A percentile compares a stretch with the other conserved stretches of the same genome.
phyloP scores from a whole-genome alignment of 2,888 invertebrate genomes.

The Anaspis maculata region DNA sequence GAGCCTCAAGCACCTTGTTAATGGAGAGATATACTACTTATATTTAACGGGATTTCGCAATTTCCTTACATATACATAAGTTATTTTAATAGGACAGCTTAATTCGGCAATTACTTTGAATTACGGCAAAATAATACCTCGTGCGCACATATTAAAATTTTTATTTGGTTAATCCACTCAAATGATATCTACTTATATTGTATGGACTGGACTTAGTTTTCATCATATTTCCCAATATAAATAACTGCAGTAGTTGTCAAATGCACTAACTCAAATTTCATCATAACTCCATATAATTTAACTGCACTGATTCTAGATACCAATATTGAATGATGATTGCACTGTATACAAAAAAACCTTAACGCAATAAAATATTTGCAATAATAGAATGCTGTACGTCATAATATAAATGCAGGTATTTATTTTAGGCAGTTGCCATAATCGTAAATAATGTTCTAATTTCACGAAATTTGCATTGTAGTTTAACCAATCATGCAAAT shows the following conservation, averaged over 20 bases:
- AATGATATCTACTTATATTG: too few species aligned
- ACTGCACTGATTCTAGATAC: constrained; percentile 8
- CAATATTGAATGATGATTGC: constrained; percentile 8
- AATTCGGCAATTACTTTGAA: constrained; percentile 25
- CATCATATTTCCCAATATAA: constrained; percentile 5
- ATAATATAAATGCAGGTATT: constrained; percentile 14
- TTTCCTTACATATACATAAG: constrained; percentile 27
- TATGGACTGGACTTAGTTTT: too few species aligned
- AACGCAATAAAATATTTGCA: constrained; percentile 11
- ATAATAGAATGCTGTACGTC: too few species aligned
- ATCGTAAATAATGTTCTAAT: constrained; percentile 16
- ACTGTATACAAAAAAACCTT: constrained; percentile 10
- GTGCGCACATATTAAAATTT: constrained; percentile 4
- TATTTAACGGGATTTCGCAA: constrained; percentile 28
- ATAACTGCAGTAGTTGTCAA: constrained; percentile 8
- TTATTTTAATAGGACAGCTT: constrained; percentile 29
- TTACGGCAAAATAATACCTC: constrained; percentile 20
- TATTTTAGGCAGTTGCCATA: constrained; percentile 13
- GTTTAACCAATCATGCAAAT: constrained; percentile 17
- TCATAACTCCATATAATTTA: constrained; percentile 6
- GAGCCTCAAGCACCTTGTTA: constrained; percentile 32
- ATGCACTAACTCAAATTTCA: constrained; percentile 6
- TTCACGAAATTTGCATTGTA: constrained; percentile 20
- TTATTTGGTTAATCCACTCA: neutral
- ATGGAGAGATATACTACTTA: constrained; percentile 31